Evolutionary conservation across 2,113 vertebrate species (phyloP), one percentile per base, ranked within the genome.

Genomic region (Tychaedon coryphoeus): DNA sequence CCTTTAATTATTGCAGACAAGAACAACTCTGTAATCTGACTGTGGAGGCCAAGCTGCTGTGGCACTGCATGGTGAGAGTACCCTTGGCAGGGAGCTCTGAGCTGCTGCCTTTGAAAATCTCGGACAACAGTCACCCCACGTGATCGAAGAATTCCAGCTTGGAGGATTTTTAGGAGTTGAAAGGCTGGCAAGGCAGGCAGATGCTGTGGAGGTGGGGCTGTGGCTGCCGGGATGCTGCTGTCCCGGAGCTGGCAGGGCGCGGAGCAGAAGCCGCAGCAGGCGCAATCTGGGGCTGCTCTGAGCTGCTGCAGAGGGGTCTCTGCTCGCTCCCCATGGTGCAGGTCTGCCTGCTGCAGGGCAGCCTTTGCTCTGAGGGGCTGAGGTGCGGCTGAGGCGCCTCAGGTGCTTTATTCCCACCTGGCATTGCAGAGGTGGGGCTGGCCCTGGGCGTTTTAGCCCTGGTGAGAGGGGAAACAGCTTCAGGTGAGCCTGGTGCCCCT

Each of bases 1-100:
- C 61, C 93, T 95, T 86, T 91, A 94, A 93, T 95, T 94, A 85
- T n/a, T 61, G 84, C 70, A 76, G 77, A 89, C 81, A 89, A 95
- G 91, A 87, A 12, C 61, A 91, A 20, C 86, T 96, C 72, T 89
- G 89, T 87, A 92, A 91, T 95, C 36, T n/a, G 36, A 5, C 42
- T 90, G 91, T 6, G 6, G 58, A 89, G 87, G 62, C 87, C 78
- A 81, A 78, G 66, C 81, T 89, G 73, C 89, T 89, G 61, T 77
- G 87, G 84, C 77, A 65, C 74, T 85, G 70, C 45, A 25, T 38
- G 71, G 65, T 78, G 61, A 85, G 79, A 95, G 80, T 81, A 82
- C 50, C 84, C 91, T 91, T 89, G 91, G 77, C 84, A 69, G 62
- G 53, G 61, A 86, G 86, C 86, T 92, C 57, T 5, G 14, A 50